Evolutionary conservation across 64 coral and sea anemone species (phyloP), one percentile per base, ranked within the genome.

Genomic region (Montipora efflorescens): DNA sequence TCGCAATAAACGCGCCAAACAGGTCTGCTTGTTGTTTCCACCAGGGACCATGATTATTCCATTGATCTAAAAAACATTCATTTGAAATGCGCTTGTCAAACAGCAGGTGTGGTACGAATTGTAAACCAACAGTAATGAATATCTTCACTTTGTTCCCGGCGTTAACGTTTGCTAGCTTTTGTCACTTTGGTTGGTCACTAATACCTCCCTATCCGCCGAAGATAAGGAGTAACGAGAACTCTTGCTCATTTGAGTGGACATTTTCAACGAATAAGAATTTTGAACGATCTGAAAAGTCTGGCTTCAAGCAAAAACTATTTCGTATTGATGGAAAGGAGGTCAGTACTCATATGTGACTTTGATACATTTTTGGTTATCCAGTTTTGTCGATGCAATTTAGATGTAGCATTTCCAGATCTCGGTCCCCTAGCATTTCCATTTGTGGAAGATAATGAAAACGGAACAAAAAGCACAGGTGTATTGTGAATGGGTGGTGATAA

Each of bases 321-420:
- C 82, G 62, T 28, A 18, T 68, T 21, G 44, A 86, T 86, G 82
- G 64, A 86, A 86, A 86, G 47, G 44, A 86, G 82, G 82, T 86
- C 36, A 36, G 36, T 36, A 36, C 66, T 16, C 23, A 14, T 44
- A 67, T 67, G 5, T 13, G 58, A 7, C 12, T 36, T 36, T 36
- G 36, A 10, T 55, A 10, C 52, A 55, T 55, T 55, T 7, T 55
- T 10, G 6, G 5, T 10, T 5, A 5, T 55, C 3, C 52, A 55
- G 52, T 55, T 55, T 55, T 10, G 52, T 55, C 10, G 1, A 55
- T 55, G 0, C 10, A 55, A 55, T 36, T 36, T 36, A 36, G 36
- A 36, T 36, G 36, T 36, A 36, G 36, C 36, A 36, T 36, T 36
- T 36, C 36, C 36, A 36, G 36, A 36, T 36, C 36, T 36, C 36